Evolutionary conservation across 2,113 vertebrate species (phyloP), one percentile per base, ranked within the genome.

Genomic region (Mesitornis unicolor): DNA sequence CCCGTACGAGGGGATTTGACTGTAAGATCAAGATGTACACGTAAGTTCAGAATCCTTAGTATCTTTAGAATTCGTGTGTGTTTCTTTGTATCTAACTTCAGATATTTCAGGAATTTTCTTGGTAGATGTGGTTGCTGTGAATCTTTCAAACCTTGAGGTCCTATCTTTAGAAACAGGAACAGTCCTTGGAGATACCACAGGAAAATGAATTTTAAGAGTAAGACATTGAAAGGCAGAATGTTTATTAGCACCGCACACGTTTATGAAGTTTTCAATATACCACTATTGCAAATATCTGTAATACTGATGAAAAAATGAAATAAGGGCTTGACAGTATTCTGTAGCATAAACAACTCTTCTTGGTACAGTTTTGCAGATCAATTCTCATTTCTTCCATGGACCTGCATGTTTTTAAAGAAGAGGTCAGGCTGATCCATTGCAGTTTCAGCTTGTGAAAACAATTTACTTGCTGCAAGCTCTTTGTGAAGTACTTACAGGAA

Each of bases 11-110:
- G 9, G 12, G 7, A 22, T 56, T 79, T 89, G 60, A 31, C 45
- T 1, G 0, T n/a, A 45, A 51, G 26, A 38, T 59, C 19, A 33
- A 73, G 26, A 33, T 4, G 42, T 15, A n/a, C 3, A 10, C 4
- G 13, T 0, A 2, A 26, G 10, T 63, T 57, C 15, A 16, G 31
- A 63, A 53, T 76, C 33, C 14, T 4, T 16, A 16, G 13, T 42
- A 36, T 13, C n/a, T 60, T 8, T 22, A 38, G 21, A 79, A 12
- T 57, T 51, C 26, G 9, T 13, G 2, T 40, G 11, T 28, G 2
- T 79, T 56, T 63, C n/a, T 83, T 50, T 25, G 16, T 24, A 40
- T 64, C 10, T 26, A 21, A 29, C 40, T 60, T 74, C 8, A 75
- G 22, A 14, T 4, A 2, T 51, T 28, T 50, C 36, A 45, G 0